Evolutionary conservation across 64 coral and sea anemone species (phyloP).

Genomic region (Trachythela sp.): DNA sequence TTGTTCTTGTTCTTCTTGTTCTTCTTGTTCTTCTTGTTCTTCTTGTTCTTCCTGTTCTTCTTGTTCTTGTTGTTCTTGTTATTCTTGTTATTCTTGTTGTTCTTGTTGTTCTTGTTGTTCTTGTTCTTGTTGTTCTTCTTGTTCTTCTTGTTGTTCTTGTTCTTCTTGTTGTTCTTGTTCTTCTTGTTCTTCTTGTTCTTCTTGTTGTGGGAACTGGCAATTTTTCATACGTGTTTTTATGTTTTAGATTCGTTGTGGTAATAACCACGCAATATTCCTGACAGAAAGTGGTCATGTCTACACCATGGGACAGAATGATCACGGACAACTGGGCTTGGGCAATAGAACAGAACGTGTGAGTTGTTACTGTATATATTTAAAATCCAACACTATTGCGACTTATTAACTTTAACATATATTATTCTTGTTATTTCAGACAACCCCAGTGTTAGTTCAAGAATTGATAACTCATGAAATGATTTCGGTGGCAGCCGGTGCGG

Average conservation of each 20-base stretch:
- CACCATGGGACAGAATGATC: constrained; percentile 83
- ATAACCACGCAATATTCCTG: constrained; percentile 72
- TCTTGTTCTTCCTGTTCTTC: too few relatives aligned
- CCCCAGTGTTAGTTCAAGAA: constrained; percentile 48
- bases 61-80: too few relatives aligned
- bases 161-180: too few relatives aligned
- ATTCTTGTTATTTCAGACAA: constrained; percentile 27
- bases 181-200: too few relatives aligned
- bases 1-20: too few relatives aligned
- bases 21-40: too few relatives aligned
- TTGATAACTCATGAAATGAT: constrained; percentile 53
- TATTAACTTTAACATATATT: too few relatives aligned
- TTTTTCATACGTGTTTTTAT: neutral
- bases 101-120: too few relatives aligned
- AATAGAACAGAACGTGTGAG: constrained; percentile 64
- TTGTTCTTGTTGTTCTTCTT: too few relatives aligned
- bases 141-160: too few relatives aligned
- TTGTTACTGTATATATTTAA: neutral
- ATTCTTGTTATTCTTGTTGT: too few relatives aligned
- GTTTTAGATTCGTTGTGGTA: constrained; percentile 73
- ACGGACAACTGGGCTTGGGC: constrained; percentile 76
- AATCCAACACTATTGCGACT: neutral
- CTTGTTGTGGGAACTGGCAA: too few relatives aligned
- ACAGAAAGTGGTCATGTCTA: constrained; percentile 75
- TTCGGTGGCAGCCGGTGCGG: constrained; percentile 71